phyloP scores from a whole-genome alignment of 2,797 vertebrate genomes.

The Pangasius larnaudii region DNA sequence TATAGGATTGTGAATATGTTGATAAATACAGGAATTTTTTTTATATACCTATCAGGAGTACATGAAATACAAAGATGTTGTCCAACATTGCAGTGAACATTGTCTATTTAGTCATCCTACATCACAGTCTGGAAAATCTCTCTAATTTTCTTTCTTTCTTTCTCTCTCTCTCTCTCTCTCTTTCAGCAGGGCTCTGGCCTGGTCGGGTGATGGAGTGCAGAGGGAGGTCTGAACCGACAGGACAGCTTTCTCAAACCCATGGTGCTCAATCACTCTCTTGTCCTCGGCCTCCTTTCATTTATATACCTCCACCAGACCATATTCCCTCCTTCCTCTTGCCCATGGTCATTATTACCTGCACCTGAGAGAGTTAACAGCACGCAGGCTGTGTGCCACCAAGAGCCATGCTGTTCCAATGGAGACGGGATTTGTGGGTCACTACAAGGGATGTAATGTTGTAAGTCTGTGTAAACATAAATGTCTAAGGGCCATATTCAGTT shows the following conservation, averaged over 20 bases:
- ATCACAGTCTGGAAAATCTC: background rate
- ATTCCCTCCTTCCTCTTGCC: constrained; percentile 56
- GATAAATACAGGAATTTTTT: background rate
- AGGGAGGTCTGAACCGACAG: constrained; percentile 73
- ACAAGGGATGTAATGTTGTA: constrained; percentile 14
- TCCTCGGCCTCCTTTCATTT: constrained; percentile 60
- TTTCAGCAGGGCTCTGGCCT: constrained; percentile 69
- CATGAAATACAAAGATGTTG: background rate
- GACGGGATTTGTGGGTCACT: constrained; percentile 11
- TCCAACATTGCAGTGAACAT: background rate
- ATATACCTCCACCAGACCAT: constrained; percentile 58
- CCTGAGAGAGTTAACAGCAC: constrained; percentile 54
- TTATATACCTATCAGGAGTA: background rate
- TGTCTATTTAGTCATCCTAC: background rate
- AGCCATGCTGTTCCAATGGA: background rate
- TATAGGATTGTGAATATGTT: background rate
- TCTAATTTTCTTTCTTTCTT: constrained; percentile 47
- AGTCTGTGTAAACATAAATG: constrained; percentile 5
- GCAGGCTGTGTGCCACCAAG: constrained; percentile 17
- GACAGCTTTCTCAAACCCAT: constrained; percentile 70
- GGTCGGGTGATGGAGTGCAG: constrained; percentile 75
- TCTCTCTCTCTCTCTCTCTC: constrained; percentile 53
- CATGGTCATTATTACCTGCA: constrained; percentile 59
- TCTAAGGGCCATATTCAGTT: background rate
- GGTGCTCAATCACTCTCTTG: constrained; percentile 79